phyloP scores from a whole-genome alignment of 2,797 vertebrate species.

The Mormyrops boulengeri region DNA sequence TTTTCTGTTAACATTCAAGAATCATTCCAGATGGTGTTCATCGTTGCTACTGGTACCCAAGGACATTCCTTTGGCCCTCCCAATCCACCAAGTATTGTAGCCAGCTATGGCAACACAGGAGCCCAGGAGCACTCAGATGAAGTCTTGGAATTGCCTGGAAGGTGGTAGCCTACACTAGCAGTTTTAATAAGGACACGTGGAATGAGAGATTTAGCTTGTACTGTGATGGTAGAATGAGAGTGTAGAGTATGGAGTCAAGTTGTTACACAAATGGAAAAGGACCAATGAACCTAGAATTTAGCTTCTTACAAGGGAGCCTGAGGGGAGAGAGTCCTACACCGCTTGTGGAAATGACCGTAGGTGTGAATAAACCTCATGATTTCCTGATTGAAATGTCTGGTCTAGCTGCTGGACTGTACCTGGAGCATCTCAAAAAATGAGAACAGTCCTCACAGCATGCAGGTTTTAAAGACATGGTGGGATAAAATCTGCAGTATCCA shows the following conservation, averaged over 20 bases:
- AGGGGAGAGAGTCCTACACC: neutral
- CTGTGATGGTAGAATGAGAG: neutral
- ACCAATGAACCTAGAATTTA: neutral
- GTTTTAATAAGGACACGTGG: neutral
- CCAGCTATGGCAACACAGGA: neutral
- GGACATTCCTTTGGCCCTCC: neutral
- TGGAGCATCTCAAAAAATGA: neutral
- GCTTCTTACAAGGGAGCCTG: neutral
- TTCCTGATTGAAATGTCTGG: neutral
- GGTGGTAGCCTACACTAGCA: neutral
- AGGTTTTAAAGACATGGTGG: neutral
- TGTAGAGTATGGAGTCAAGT: neutral
- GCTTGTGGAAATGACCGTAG: neutral
- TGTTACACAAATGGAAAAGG: neutral
- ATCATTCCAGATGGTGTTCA: neutral
- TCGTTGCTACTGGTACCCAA: neutral
- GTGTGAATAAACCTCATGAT: neutral
- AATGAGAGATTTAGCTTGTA: neutral
- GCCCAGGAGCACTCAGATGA: neutral
- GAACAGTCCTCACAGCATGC: neutral
- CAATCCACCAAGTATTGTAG: neutral
- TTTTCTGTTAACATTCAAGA: neutral
- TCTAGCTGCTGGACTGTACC: neutral
- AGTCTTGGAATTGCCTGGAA: neutral
- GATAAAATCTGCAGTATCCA: neutral